Evolutionary conservation across 2,113 vertebrate species (phyloP).

Genomic region (Rissa tridactyla): DNA sequence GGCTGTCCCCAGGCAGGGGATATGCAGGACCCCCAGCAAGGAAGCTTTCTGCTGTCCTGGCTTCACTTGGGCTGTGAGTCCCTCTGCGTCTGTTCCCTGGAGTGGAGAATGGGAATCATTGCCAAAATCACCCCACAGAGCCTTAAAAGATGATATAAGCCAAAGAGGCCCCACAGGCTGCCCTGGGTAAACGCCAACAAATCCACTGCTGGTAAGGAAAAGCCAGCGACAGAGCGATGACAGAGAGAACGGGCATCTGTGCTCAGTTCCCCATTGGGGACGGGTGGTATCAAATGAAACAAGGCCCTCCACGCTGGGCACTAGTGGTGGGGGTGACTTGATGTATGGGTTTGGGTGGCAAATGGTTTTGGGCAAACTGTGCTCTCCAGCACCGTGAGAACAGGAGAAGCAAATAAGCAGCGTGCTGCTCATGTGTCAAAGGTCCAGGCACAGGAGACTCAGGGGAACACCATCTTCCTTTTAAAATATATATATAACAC

Average conservation of each 20-base stretch:
- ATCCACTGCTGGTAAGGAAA: neutral
- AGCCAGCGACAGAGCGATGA: neutral
- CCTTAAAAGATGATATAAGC: neutral
- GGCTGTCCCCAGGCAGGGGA: neutral
- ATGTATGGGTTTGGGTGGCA: neutral
- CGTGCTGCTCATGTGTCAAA: neutral
- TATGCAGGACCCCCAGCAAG: neutral
- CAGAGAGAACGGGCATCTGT: rapidly evolving
- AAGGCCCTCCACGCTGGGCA: neutral
- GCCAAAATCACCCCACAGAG: neutral
- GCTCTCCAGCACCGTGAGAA: neutral
- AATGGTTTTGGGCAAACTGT: neutral
- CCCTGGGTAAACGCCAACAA: neutral
- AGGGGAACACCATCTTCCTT: neutral
- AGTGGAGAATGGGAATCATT: neutral
- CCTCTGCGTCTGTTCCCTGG: neutral
- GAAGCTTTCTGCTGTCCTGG: neutral
- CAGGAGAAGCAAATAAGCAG: neutral
- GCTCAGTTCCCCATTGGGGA: rapidly evolving
- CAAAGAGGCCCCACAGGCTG: neutral
- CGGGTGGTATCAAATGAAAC: neutral
- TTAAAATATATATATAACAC: neutral
- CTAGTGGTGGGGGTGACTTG: neutral
- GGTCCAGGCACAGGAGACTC: neutral
- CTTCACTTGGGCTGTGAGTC: neutral